These are phyloP conservation scores for Bryconaethiops microstoma DNA, from an alignment of 2,797 vertebrate species.

Conservation along the genomic window DNA sequence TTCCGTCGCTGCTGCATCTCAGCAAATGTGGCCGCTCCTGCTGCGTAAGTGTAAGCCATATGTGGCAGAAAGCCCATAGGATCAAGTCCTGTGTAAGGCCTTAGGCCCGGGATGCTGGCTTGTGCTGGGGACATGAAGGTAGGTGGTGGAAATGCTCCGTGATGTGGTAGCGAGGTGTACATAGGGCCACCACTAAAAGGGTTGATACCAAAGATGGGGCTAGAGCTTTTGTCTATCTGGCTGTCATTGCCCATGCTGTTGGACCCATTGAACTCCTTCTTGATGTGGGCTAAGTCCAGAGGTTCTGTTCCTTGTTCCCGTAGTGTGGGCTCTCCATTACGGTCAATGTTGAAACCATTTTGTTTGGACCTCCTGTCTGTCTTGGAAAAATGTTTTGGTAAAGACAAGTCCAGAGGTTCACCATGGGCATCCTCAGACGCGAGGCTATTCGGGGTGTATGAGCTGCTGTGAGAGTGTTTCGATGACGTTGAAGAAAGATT, in stretches of 20 bases:
- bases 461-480: constrained; percentile 96
- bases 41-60: constrained; percentile 95
- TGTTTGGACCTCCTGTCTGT: constrained; percentile 84
- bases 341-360: constrained; percentile 84
- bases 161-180: constrained; percentile 90
- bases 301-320: constrained; percentile 85
- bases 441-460: constrained; percentile 96
- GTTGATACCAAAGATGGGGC: constrained; percentile 91
- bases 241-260: constrained; percentile 69
- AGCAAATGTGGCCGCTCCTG: constrained; percentile 90
- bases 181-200: constrained; percentile 88
- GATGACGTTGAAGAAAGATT: constrained; percentile 96
- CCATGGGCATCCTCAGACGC: constrained; percentile 90
- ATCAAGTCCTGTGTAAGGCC: constrained; percentile 91
- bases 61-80: constrained; percentile 96
- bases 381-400: constrained; percentile 94
- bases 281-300: constrained; percentile 90
- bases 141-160: constrained; percentile 91
- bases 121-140: constrained; percentile 92
- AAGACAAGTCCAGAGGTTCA: constrained; percentile 96
- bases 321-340: constrained; percentile 77
- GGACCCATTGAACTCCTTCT: constrained; percentile 89
- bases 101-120: constrained; percentile 89
- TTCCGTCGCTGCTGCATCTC: constrained; percentile 96
- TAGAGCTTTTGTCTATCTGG: constrained; percentile 89